phyloP scores from a whole-genome alignment of 1,140 invertebrate genomes.

The Catajapyx aquilonaris region DNA sequence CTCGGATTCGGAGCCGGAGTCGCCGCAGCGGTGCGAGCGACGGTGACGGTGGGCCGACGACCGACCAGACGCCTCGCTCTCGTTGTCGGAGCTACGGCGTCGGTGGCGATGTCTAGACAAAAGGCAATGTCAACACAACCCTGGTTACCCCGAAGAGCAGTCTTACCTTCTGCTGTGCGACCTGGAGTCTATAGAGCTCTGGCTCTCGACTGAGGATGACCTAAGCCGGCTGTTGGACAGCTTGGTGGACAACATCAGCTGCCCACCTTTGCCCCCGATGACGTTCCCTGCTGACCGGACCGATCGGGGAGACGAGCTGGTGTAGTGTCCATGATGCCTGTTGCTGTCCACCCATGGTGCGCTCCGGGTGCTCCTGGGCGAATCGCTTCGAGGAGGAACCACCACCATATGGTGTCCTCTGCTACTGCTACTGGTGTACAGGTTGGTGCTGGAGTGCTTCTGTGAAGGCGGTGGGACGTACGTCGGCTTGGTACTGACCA shows the following conservation, averaged over 20 bases:
- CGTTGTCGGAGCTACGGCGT: slow-evolving; percentile 66
- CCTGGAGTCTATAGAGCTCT: slow-evolving; percentile 46
- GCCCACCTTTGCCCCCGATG: neutral
- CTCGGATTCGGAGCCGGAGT: slow-evolving; percentile 32
- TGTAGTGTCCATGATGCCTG: slow-evolving; percentile 6
- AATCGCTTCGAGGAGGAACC: too few species aligned
- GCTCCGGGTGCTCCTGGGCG: slow-evolving; percentile 56
- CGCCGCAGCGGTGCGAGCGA: slow-evolving; percentile 33
- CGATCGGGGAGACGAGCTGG: slow-evolving; percentile 36
- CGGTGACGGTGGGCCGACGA: slow-evolving; percentile 43
- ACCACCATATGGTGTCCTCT: too few species aligned
- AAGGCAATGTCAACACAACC: too few species aligned
- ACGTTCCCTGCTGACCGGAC: slow-evolving; percentile 35
- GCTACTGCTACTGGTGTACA: too few species aligned
- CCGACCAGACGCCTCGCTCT: slow-evolving; percentile 62
- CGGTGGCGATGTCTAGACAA: slow-evolving; percentile 38
- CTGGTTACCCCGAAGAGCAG: too few species aligned
- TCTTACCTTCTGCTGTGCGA: slow-evolving; percentile 12
- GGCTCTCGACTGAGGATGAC: slow-evolving; percentile 42
- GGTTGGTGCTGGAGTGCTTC: too few species aligned
- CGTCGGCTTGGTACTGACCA: too few species aligned
- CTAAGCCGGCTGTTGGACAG: neutral
- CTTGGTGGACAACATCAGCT: too few species aligned
- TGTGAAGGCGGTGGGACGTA: too few species aligned
- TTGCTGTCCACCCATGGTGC: slow-evolving; percentile 44